These are phyloP conservation scores for Synanthedon tipuliformis DNA, from an alignment of 2,888 invertebrate genomes.

Conservation along the genomic window DNA sequence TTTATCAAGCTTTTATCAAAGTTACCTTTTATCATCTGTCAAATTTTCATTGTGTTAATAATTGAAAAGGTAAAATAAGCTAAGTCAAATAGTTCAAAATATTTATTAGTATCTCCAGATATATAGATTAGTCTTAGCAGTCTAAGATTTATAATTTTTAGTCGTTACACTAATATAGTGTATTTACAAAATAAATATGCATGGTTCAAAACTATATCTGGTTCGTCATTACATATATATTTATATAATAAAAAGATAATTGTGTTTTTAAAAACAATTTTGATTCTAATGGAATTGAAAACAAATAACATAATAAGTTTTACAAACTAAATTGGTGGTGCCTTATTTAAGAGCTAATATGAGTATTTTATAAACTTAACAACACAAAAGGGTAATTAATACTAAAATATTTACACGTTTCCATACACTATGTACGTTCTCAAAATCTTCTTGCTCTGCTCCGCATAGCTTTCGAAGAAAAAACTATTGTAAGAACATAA, in stretches of 20 bases:
- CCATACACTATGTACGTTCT: conserved; percentile 6
- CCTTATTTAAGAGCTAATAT: conserved; percentile 33
- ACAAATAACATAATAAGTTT: neutral
- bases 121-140: conserved; percentile 7
- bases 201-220: neutral
- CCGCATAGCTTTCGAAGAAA: neutral
- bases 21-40: too few relatives aligned
- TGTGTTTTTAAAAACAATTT: neutral
- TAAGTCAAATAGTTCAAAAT: conserved; percentile 12
- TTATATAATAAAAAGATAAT: neutral
- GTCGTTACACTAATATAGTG: conserved; percentile 68
- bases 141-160: conserved; percentile 16
- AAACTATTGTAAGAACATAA: neutral
- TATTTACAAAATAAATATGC: conserved; percentile 45
- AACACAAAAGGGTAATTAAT: conserved; percentile 28
- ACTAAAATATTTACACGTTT: conserved; percentile 47
- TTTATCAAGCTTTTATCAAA: too few relatives aligned
- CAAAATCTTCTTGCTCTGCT: neutral
- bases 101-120: conserved; percentile 38
- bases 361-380: conserved; percentile 57
- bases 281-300: neutral
- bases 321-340: conserved; percentile 15
- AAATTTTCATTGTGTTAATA: too few relatives aligned
- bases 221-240: neutral
- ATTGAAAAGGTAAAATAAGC: conserved; percentile 4